Base-by-base conservation (phyloP, 2,797 vertebrate species). In the Microchirus variegatus region DNA sequence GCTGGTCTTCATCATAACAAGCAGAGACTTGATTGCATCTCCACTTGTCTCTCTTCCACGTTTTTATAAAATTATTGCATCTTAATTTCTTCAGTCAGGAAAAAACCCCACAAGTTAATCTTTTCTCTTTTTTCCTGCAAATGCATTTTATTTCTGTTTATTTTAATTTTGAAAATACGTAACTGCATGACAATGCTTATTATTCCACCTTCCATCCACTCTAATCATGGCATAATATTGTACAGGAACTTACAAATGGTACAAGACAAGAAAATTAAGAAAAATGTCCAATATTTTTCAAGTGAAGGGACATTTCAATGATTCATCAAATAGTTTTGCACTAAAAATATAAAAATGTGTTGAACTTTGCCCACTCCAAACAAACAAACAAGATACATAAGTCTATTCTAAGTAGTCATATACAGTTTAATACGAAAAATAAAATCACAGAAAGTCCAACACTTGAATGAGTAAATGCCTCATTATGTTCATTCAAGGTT, bases 1-100 rank as follows among this genome's bases (percentile, higher is more conserved):
- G 66, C 46, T 38, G 40, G 63, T 53, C 73, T 79, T 70, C 67
- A 59, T 73, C 65, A 22, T n/a, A 57, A 73, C 67, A 53, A 57
- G 59, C 60, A 53, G 37, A 45, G 18, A 59, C 41, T 54, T 64
- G 35, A 67, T 55, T 61, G 43, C 50, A 17, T 0, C 9, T 63
- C 52, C 53, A 4, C 10, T 51, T 10, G 11, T 11, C 16, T 52
- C 26, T 41, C 10, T 18, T 9, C 13, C 6, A 37, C 5, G 44
- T 57, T 57, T 53, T 52, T 13, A 54, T 17, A 53, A 62, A 50
- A 64, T 12, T 0, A 58, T n/a, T n/a, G 2, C 35, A 56, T 57
- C 43, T 26, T 31, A 31, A 31, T 31, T 31, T 31, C 31, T 7
- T 31, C 31, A 35, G 9, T 9, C 8, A 11, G 14, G n/a, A 41